Conservation (phyloP, 1,140 invertebrate species). For the Drosophila bocqueti region DNA sequence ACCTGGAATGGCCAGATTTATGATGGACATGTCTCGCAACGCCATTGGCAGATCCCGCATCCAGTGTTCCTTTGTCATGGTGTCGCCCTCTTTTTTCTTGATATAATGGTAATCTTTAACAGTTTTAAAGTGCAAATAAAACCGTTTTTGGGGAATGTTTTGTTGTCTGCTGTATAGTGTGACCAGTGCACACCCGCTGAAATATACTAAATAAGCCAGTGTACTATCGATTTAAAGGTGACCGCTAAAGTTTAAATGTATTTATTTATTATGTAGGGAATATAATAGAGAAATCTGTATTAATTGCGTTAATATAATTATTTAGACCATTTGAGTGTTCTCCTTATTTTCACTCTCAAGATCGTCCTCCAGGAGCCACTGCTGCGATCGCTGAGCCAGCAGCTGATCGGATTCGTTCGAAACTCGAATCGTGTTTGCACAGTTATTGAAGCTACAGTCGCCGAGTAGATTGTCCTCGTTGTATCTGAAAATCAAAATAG, state of each 20-base stretch:
- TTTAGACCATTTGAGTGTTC: conserved; percentile 39
- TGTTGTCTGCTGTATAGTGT: conserved; percentile 5
- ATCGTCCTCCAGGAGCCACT: conserved; percentile 55
- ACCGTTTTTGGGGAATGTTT: conserved; percentile 2
- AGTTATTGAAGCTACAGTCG: conserved; percentile 55
- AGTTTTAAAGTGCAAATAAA: conserved; percentile 18
- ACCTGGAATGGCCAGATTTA: conserved; percentile 92
- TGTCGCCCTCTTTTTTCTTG: not conserved
- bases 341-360: conserved; percentile 63
- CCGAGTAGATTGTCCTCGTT: conserved; percentile 60
- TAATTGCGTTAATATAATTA: conserved; percentile 1
- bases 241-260: conserved; percentile 23
- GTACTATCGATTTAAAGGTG: conserved; percentile 3
- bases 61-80: conserved; percentile 87
- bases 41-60: conserved; percentile 88
- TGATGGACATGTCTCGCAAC: conserved; percentile 87
- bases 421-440: conserved; percentile 39
- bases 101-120: not conserved
- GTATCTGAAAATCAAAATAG: conserved; percentile 25
- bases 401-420: conserved; percentile 57
- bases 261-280: conserved; percentile 9
- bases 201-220: not conserved
- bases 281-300: not conserved
- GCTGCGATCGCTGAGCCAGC: conserved; percentile 51
- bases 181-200: not conserved